phyloP scores from a whole-genome alignment of 2,888 invertebrate species.

The Steinernema hermaphroditum region DNA sequence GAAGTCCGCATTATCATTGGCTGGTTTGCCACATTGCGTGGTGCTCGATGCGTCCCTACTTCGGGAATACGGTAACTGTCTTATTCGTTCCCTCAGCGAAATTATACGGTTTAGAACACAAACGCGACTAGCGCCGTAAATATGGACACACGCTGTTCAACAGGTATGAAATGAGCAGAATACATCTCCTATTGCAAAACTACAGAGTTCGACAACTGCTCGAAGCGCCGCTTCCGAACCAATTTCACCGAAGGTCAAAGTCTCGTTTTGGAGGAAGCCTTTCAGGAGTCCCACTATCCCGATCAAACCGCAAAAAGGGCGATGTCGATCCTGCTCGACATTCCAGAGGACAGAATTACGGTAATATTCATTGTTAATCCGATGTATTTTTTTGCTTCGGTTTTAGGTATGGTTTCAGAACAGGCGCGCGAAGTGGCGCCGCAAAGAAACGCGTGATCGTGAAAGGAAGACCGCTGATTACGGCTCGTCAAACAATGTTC shows the following conservation, averaged over 20 bases:
- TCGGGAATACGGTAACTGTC: conserved; percentile 16
- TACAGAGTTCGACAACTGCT: conserved; percentile 39
- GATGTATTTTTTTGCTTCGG: neutral
- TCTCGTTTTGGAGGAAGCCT: conserved; percentile 53
- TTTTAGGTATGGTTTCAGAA: conserved; percentile 62
- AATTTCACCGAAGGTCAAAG: conserved; percentile 61
- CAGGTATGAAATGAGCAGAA: neutral
- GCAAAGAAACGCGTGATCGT: conserved; percentile 35
- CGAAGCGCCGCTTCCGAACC: conserved; percentile 53
- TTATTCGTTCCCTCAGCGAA: neutral
- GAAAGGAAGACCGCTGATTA: conserved; percentile 20
- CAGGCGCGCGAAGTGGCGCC: conserved; percentile 45
- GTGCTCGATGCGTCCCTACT: conserved; percentile 22
- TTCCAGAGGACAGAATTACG: conserved; percentile 60
- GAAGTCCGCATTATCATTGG: conserved; percentile 11
- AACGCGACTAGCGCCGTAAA: neutral
- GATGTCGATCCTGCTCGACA: conserved; percentile 49
- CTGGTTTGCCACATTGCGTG: conserved; percentile 2
- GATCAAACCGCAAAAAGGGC: conserved; percentile 54
- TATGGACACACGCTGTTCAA: neutral
- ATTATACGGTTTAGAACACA: neutral
- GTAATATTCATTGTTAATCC: conserved; percentile 50
- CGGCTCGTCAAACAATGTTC: neutral
- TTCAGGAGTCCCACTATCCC: conserved; percentile 58
- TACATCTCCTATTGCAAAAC: too few species aligned